Evolutionary conservation across 2,888 invertebrate genomes (phyloP).

Genomic region (Drosophila formosana): DNA sequence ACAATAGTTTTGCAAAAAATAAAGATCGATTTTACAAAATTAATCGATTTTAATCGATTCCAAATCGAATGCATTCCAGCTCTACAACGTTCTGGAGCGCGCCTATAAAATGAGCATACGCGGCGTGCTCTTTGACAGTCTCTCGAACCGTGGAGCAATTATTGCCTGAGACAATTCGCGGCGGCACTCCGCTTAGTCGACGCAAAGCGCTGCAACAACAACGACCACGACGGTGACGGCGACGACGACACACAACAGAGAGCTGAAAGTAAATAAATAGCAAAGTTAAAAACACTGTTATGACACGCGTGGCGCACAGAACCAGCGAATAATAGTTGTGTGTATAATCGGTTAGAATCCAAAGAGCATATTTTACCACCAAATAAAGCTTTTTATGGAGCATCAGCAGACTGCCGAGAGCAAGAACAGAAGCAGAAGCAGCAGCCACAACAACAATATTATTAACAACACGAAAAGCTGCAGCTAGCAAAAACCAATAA

Average conservation of each 20-base stretch:
- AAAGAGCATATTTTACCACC: conserved; percentile 4
- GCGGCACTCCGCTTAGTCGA: conserved; percentile 46
- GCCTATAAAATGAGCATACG: conserved; percentile 58
- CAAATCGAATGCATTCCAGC: neutral
- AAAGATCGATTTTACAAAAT: neutral
- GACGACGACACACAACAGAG: conserved; percentile 11
- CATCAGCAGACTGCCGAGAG: conserved; percentile 26
- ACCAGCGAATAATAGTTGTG: conserved; percentile 15
- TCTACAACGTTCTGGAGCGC: conserved; percentile 49
- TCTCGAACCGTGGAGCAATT: conserved; percentile 44
- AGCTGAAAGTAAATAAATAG: conserved; percentile 48
- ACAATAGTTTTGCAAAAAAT: neutral
- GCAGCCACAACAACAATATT: conserved; percentile 6
- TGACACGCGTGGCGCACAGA: conserved; percentile 50
- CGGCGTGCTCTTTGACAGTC: conserved; percentile 56
- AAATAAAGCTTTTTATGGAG: conserved; percentile 37
- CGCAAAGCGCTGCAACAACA: conserved; percentile 44
- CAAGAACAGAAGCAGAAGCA: conserved; percentile 26
- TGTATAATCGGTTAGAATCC: conserved; percentile 9
- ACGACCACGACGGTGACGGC: conserved; percentile 4
- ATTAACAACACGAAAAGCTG: conserved; percentile 20
- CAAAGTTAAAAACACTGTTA: conserved; percentile 34
- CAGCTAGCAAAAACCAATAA: conserved; percentile 22
- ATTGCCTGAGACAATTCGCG: conserved; percentile 40
- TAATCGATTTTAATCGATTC: neutral